Conservation (phyloP, 2,888 invertebrate genomes). For the Eulithis testata region DNA sequence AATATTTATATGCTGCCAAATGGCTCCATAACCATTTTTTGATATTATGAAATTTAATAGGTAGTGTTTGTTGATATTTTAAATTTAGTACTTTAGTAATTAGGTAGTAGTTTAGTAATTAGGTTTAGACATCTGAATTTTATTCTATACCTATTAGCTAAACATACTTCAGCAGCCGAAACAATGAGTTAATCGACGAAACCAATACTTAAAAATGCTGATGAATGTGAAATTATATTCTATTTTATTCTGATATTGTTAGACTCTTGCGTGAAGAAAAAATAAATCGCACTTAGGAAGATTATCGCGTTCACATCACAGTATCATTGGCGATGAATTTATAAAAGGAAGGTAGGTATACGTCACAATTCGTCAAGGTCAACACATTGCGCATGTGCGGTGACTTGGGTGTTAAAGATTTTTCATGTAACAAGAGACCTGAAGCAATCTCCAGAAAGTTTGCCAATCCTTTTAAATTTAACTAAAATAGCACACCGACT, state of each 20-base stretch:
- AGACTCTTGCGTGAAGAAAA: background rate
- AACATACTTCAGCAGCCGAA: too few species aligned
- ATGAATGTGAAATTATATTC: background rate
- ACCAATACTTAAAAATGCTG: background rate
- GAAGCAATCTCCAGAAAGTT: slow-evolving; percentile 45
- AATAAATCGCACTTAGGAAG: slow-evolving; percentile 5
- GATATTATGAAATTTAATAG: too few species aligned
- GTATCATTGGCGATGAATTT: slow-evolving; percentile 39
- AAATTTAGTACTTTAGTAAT: too few species aligned
- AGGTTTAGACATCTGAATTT: too few species aligned
- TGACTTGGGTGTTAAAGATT: slow-evolving; percentile 67
- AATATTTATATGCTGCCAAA: too few species aligned
- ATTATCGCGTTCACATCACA: slow-evolving; percentile 18
- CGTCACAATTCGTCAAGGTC: slow-evolving; percentile 71
- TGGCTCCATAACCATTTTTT: too few species aligned
- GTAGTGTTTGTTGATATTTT: too few species aligned
- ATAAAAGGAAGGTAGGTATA: slow-evolving; percentile 37
- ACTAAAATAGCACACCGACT: background rate
- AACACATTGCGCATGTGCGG: slow-evolving; percentile 74
- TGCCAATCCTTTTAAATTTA: slow-evolving; percentile 32
- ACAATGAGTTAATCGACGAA: too few species aligned
- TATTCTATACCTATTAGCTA: too few species aligned
- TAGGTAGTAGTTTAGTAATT: too few species aligned
- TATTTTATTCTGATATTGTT: background rate
- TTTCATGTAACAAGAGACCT: slow-evolving; percentile 53